Evolutionary conservation across 2,888 invertebrate species (phyloP).

Genomic region (Tetramorium bicarinatum): DNA sequence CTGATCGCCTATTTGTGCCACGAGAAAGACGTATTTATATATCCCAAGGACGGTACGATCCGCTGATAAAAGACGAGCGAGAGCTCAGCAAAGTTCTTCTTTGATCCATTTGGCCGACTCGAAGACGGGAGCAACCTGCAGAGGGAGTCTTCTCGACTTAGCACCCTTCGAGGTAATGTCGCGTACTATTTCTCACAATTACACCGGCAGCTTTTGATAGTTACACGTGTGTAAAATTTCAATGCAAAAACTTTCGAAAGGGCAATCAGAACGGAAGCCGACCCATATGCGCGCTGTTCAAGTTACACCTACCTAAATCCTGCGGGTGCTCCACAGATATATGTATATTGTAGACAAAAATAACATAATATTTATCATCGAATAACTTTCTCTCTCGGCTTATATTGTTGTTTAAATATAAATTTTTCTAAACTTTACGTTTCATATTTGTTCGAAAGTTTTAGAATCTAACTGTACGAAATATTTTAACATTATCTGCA

Average conservation of each 20-base stretch:
- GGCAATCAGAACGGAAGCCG: slow-evolving; percentile 73
- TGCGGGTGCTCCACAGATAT: neutral
- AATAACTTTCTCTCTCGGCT: slow-evolving; percentile 1
- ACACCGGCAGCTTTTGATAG: slow-evolving; percentile 37
- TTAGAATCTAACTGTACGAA: neutral
- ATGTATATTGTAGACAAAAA: slow-evolving; percentile 7
- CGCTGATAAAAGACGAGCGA: slow-evolving; percentile 41
- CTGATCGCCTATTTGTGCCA: slow-evolving; percentile 18
- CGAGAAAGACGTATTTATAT: slow-evolving; percentile 42
- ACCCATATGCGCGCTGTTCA: slow-evolving; percentile 2
- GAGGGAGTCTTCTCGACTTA: slow-evolving; percentile 49
- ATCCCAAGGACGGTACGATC: slow-evolving; percentile 38
- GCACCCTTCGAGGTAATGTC: slow-evolving; percentile 48
- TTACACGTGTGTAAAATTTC: slow-evolving; percentile 54
- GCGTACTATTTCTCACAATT: slow-evolving; percentile 49
- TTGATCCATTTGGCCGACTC: slow-evolving; percentile 45
- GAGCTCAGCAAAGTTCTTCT: slow-evolving; percentile 47
- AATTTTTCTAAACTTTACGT: neutral
- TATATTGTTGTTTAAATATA: neutral
- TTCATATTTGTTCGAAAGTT: neutral
- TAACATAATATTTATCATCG: slow-evolving; percentile 2
- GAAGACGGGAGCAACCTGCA: slow-evolving; percentile 37
- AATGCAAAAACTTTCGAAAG: slow-evolving; percentile 69
- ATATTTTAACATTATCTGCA: neutral
- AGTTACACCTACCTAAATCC: slow-evolving; percentile 34